phyloP scores from a whole-genome alignment of 2,113 vertebrate genomes.

The Nerophis lumbriciformis region DNA sequence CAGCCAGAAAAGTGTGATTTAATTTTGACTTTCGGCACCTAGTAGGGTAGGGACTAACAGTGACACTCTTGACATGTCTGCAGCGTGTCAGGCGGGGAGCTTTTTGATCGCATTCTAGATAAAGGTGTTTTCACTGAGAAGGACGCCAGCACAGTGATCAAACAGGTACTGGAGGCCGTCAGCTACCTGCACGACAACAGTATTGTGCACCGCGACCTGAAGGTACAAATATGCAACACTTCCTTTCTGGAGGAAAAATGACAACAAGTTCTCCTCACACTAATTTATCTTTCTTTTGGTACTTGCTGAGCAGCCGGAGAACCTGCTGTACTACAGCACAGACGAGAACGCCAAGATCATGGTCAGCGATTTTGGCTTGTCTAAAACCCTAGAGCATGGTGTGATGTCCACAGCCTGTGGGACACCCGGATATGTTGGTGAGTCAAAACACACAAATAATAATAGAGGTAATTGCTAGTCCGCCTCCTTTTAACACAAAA shows the following conservation, averaged over 20 bases:
- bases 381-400: slow-evolving; percentile 85
- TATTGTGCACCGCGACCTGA: slow-evolving; percentile 90
- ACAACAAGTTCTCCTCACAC: background rate
- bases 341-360: slow-evolving; percentile 94
- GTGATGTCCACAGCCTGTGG: slow-evolving; percentile 93
- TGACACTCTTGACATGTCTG: background rate
- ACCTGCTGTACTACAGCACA: slow-evolving; percentile 84
- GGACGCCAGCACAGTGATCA: slow-evolving; percentile 86
- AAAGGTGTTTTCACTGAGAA: slow-evolving; percentile 89
- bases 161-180: slow-evolving; percentile 87
- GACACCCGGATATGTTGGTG: slow-evolving; percentile 91
- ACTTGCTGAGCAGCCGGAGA: slow-evolving; percentile 79
- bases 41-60: background rate
- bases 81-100: slow-evolving; percentile 91
- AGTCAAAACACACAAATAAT: slow-evolving; percentile 12
- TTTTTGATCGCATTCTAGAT: slow-evolving; percentile 90
- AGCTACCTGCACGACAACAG: slow-evolving; percentile 88
- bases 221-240: slow-evolving; percentile 67
- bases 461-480: background rate
- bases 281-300: background rate
- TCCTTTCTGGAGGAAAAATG: background rate
- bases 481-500: background rate
- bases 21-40: too few relatives aligned
- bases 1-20: too few relatives aligned
- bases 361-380: slow-evolving; percentile 94